Percentiles rank a stretch among this genome's conserved stretches.
These are phyloP conservation scores for Clepsis dumicolana DNA, from an alignment of 2,888 invertebrate genomes.

Conservation along the genomic window DNA sequence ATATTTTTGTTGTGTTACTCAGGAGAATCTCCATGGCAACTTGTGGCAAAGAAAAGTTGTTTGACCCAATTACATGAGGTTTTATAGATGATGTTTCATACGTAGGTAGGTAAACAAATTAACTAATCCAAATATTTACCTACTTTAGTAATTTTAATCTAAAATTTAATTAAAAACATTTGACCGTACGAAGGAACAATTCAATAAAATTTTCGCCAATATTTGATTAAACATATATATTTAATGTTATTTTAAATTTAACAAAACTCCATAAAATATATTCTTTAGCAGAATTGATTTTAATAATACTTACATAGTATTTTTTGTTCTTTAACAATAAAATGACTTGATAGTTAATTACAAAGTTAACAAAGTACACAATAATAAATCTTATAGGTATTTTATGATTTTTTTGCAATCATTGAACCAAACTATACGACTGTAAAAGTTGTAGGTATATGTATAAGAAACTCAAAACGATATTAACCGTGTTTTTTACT, in stretches of 20 bases:
- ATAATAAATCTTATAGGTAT: slow-evolving; percentile 11
- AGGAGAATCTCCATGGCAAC: too few species aligned
- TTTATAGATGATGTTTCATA: too few species aligned
- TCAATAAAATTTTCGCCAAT: slow-evolving; percentile 22
- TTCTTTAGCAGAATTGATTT: slow-evolving; percentile 20
- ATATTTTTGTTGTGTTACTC: too few species aligned
- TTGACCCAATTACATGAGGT: too few species aligned
- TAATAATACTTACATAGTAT: slow-evolving; percentile 31
- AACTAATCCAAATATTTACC: too few species aligned
- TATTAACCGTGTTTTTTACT: too few species aligned
- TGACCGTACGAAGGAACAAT: neutral
- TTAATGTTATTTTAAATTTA: slow-evolving; percentile 18
- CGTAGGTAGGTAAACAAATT: too few species aligned
- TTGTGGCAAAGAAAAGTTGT: too few species aligned
- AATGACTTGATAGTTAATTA: slow-evolving; percentile 12
- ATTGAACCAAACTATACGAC: neutral
- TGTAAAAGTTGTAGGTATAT: neutral
- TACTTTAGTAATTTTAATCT: too few species aligned
- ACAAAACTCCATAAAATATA: slow-evolving; percentile 29
- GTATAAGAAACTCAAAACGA: neutral
- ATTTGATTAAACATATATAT: slow-evolving; percentile 18
- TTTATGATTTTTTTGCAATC: neutral
- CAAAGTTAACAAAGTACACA: slow-evolving; percentile 4
- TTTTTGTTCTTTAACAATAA: slow-evolving; percentile 31
- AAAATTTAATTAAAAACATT: neutral